These are phyloP conservation scores for Scolanthus callimorphus DNA, from an alignment of 92 coral and sea anemone species.

Conservation along the genomic window DNA sequence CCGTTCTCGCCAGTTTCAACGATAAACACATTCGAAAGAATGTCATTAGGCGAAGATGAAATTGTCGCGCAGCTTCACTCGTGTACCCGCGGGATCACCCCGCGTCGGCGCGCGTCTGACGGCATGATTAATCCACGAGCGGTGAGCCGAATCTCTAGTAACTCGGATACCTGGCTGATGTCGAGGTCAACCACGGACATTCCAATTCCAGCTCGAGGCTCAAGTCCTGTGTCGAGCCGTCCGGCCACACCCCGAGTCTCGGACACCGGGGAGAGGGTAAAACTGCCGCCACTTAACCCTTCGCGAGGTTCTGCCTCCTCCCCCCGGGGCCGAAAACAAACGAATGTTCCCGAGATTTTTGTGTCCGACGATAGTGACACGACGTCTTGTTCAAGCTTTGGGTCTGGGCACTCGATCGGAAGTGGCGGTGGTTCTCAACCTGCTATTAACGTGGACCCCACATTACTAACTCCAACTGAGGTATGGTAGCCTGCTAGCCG, in stretches of 20 bases:
- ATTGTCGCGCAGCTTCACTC: conserved; percentile 11
- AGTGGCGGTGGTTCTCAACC: not conserved
- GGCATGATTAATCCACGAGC: conserved; percentile 11
- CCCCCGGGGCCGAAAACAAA: not conserved
- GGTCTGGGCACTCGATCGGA: not conserved
- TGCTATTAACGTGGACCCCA: too few species aligned
- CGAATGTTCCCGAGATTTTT: conserved; percentile 19
- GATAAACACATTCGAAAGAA: conserved; percentile 1
- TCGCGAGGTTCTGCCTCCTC: not conserved
- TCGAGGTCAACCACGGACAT: conserved; percentile 2
- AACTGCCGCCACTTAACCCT: conserved; percentile 7
- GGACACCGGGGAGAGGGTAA: not conserved
- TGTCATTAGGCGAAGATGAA: conserved; percentile 25
- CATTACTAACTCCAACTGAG: too few species aligned
- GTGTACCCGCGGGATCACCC: not conserved
- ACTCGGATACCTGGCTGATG: not conserved
- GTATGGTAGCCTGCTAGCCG: too few species aligned
- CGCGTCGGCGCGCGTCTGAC: conserved; percentile 25
- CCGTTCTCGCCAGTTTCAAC: conserved; percentile 34
- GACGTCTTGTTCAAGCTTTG: not conserved
- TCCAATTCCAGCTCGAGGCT: not conserved
- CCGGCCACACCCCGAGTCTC: not conserved
- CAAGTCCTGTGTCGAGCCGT: not conserved
- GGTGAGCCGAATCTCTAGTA: not conserved
- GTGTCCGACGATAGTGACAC: conserved; percentile 6